phyloP scores from a whole-genome alignment of 1,140 invertebrate genomes.

The Rhopalosiphum padi region DNA sequence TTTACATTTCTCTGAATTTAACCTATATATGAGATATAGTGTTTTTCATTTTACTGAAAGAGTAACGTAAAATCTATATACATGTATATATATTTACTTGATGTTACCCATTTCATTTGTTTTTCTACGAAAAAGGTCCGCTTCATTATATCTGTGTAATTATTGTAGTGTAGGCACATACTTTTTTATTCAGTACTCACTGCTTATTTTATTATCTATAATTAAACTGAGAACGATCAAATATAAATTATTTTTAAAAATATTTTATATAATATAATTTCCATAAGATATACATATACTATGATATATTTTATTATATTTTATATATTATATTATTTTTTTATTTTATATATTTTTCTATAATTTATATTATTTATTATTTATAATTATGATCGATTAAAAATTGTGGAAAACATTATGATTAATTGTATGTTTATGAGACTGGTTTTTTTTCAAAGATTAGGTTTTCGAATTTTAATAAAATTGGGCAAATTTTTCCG shows the following conservation, averaged over 20 bases:
- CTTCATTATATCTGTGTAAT: neutral
- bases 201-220: neutral
- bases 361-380: no score
- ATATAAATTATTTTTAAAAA: no score
- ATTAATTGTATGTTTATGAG: neutral
- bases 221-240: neutral
- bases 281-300: no score
- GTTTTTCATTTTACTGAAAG: neutral
- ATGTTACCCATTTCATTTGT: neutral
- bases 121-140: neutral
- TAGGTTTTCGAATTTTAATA: neutral
- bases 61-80: neutral
- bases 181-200: neutral
- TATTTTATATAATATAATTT: neutral
- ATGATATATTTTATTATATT: no score
- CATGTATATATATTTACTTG: neutral
- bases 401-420: rapidly evolving
- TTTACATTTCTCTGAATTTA: neutral
- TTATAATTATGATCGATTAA: neutral
- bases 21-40: neutral
- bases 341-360: no score
- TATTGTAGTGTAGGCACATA: neutral
- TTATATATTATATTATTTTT: no score
- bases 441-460: neutral
- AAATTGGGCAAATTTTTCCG: neutral